Conservation (phyloP, 2,888 invertebrate genomes). For the Amphipyra tragopoginis region DNA sequence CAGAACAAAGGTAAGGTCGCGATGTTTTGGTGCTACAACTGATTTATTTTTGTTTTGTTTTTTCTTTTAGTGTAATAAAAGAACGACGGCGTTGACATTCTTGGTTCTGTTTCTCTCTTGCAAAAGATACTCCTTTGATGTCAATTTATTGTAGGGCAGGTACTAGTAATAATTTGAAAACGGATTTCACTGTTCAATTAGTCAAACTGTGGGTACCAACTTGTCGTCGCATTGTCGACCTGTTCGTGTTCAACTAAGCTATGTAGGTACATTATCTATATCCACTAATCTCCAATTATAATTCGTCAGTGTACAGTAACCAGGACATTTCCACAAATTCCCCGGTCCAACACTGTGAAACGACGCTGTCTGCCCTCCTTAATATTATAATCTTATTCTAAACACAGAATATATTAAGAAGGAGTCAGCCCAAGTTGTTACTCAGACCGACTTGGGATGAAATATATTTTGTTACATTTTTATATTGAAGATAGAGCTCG, state of each 20-base stretch:
- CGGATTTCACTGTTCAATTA: constrained; percentile 46
- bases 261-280: constrained; percentile 51
- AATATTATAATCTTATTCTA: constrained; percentile 89
- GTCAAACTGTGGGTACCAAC: constrained; percentile 38
- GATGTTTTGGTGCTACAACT: constrained; percentile 17
- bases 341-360: constrained; percentile 65
- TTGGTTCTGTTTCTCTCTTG: background rate
- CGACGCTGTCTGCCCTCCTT: constrained; percentile 72
- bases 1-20: constrained; percentile 28
- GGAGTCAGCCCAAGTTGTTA: constrained; percentile 68
- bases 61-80: constrained; percentile 2
- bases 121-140: background rate
- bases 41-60: constrained; percentile 11
- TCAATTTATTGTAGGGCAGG: background rate
- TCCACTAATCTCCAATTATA: constrained; percentile 82
- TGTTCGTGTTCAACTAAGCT: constrained; percentile 39
- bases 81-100: constrained; percentile 1
- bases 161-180: constrained; percentile 13
- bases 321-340: constrained; percentile 71
- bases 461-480: constrained; percentile 45
- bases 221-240: constrained; percentile 40
- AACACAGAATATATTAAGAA: constrained; percentile 87
- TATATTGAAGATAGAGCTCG: constrained; percentile 22
- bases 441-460: constrained; percentile 44
- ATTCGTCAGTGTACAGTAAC: constrained; percentile 74